phyloP scores from a whole-genome alignment of 2,888 invertebrate species.

The Ochropacha duplaris region DNA sequence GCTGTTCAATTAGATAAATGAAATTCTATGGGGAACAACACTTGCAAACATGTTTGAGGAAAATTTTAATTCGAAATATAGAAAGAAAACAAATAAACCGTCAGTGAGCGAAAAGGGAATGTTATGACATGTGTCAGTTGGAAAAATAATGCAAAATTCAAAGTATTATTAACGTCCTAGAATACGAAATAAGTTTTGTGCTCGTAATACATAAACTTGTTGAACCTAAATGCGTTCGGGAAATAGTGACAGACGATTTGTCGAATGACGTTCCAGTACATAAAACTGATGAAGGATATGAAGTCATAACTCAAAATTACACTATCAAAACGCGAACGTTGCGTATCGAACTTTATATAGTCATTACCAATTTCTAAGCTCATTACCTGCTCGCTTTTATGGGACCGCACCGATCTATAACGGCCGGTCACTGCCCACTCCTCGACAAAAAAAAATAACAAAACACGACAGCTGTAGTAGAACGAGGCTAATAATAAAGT shows the following conservation, averaged over 20 bases:
- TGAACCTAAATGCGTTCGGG: neutral
- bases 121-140: conserved; percentile 67
- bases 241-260: conserved; percentile 1
- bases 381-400: conserved; percentile 70
- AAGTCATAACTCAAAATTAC: conserved; percentile 63
- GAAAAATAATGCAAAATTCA: conserved; percentile 29
- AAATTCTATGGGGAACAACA: conserved; percentile 54
- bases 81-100: conserved; percentile 42
- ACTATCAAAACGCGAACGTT: conserved; percentile 44
- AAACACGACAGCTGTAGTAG: conserved; percentile 68
- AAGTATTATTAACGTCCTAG: neutral
- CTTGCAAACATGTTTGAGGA: conserved; percentile 42
- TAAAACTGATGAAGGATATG: conserved; percentile 52
- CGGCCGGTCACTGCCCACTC: conserved; percentile 66
- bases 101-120: conserved; percentile 36
- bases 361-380: conserved; percentile 75
- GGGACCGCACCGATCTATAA: conserved; percentile 67
- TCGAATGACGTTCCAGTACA: conserved; percentile 38
- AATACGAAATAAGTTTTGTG: neutral
- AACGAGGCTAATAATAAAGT: conserved; percentile 69
- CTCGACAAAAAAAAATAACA: conserved; percentile 44
- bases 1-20: conserved; percentile 73
- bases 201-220: neutral
- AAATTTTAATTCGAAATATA: conserved; percentile 33
- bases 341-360: conserved; percentile 64